Evolutionary conservation across 1,140 invertebrate species (phyloP), one percentile per base, ranked within the genome.

Genomic region (Orchestia grillus): DNA sequence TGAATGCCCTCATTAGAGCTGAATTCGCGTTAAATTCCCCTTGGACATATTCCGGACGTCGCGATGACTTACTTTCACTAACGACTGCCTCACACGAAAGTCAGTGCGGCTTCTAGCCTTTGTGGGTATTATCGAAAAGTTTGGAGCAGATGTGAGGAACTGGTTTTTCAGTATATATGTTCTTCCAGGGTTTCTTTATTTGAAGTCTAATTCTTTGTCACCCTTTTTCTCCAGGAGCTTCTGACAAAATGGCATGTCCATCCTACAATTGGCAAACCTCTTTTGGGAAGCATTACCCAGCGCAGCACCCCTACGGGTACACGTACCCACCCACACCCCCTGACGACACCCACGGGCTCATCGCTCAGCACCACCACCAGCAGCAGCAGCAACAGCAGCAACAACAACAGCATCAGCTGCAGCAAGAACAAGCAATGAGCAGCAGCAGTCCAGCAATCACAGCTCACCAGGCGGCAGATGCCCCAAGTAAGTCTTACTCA

Each of bases 361-460:
- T 94, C 36, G 92, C 92, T 40, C 92, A 94, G 44, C 92, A 94
- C 92, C 92, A 94, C 44, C 92, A 94, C 44, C 92, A 94, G 36
- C 92, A 94, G 36, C 92, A 94, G 92, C 92, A 94, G 40, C 92
- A 94, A 40, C 92, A 94, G 40, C 92, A 94, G 44, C 92, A 94
- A 47, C 92, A 94, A 94, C 92, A 94, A 40, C 92, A 94, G 92
- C 92, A 94, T 16, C 92, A 94, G 92, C n/a, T 94, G 44, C 92
- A 94, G 36, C 92, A 94, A 94, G 92, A 94, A 40, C 92, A 94
- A 47, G 44, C 92, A 11, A 94, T 94, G 92, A 45, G 40, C 44
- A 94, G 92, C 44, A 45, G 44, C 44, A 94, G 92, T 47, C 92
- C 92, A 16, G 92, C 44, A 40, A 36, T 94, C 19, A n/a, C 92